Evolutionary conservation across 2,888 invertebrate genomes (phyloP).

Genomic region (Hymenopus coronatus): DNA sequence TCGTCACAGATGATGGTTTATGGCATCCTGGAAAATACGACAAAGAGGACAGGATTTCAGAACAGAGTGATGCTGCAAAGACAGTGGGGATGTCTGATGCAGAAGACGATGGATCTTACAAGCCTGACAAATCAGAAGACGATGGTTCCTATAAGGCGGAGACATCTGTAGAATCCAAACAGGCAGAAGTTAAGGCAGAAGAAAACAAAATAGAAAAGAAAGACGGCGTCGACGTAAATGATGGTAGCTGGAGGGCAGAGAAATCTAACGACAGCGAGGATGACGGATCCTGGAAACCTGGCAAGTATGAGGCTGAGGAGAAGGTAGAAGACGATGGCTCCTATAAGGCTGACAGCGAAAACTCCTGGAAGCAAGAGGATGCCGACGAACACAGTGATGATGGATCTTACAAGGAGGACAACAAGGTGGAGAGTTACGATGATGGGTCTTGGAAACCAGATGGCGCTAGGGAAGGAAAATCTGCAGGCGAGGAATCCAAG

Average conservation of each 20-base stretch:
- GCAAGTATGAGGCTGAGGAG: neutral
- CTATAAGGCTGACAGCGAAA: neutral
- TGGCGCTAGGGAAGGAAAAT: neutral
- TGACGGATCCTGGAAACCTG: neutral
- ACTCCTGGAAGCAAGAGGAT: neutral
- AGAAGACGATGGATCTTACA: neutral
- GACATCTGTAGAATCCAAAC: neutral
- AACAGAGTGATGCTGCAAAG: neutral
- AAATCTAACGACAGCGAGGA: neutral
- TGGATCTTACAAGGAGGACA: neutral
- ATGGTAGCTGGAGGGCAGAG: neutral
- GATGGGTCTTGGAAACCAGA: neutral
- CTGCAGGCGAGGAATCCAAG: neutral
- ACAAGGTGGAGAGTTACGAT: neutral
- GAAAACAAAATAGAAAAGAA: neutral
- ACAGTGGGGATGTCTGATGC: neutral
- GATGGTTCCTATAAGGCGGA: neutral
- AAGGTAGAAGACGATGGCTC: neutral
- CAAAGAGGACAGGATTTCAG: neutral
- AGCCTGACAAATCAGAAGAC: neutral
- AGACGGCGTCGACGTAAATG: neutral
- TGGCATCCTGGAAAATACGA: neutral
- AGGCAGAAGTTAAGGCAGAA: neutral
- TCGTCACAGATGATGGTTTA: neutral
- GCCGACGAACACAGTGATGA: neutral